phyloP scores from a whole-genome alignment of 2,888 invertebrate genomes.

The Theretra japonica region DNA sequence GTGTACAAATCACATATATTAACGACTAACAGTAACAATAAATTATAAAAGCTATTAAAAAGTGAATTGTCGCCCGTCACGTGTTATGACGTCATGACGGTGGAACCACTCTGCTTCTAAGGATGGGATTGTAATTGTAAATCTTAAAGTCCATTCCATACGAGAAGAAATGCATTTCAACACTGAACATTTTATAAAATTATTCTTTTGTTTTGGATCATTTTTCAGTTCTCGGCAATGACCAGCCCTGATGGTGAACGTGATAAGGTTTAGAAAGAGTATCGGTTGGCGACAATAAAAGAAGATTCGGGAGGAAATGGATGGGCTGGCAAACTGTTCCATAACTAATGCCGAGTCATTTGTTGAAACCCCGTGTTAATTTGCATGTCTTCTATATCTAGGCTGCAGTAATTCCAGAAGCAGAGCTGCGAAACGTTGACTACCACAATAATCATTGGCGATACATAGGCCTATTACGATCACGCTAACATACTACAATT shows the following conservation, averaged over 20 bases:
- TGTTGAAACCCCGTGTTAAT: not conserved
- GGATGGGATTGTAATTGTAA: not conserved
- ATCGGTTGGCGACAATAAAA: too few relatives aligned
- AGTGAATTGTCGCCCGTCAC: not conserved
- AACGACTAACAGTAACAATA: slow-evolving; percentile 47
- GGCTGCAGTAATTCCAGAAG: not conserved
- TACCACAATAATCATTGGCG: not conserved
- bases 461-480: slow-evolving; percentile 1
- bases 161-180: too few relatives aligned
- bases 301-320: too few relatives aligned
- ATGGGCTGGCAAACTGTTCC: too few relatives aligned
- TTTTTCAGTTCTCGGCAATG: too few relatives aligned
- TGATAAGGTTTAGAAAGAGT: too few relatives aligned
- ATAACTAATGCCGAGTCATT: not conserved
- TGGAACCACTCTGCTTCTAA: not conserved
- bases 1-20: slow-evolving; percentile 40
- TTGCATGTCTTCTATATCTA: not conserved
- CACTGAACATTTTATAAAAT: too few relatives aligned
- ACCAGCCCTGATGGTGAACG: too few relatives aligned
- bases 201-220: too few relatives aligned
- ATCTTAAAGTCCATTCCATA: not conserved
- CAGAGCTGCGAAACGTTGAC: slow-evolving; percentile 9
- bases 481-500: slow-evolving; percentile 9
- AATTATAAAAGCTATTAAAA: slow-evolving; percentile 44
- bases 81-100: slow-evolving; percentile 18